Percentiles rank a stretch among this genome's conserved stretches.
Conservation (phyloP, 2,888 invertebrate species). For the Acanthosoma haemorrhoidale region DNA sequence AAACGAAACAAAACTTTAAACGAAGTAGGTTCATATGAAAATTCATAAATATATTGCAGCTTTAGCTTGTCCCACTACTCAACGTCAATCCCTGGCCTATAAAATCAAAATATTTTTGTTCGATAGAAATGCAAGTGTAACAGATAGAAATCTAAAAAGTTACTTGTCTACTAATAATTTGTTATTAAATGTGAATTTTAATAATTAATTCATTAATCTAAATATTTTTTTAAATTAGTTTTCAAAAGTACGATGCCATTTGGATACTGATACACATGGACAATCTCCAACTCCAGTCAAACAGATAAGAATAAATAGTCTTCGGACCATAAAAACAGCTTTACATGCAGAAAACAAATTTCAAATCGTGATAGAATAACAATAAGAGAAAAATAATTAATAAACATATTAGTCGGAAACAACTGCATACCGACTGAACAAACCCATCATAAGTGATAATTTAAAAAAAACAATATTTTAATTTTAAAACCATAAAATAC, state of each 20-base stretch:
- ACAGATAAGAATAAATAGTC: not conserved
- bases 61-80: too few species aligned
- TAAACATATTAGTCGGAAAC: not conserved
- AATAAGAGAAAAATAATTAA: not conserved
- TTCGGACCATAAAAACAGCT: not conserved
- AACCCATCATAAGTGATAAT: not conserved
- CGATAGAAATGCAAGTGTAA: too few species aligned
- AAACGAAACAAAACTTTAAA: too few species aligned
- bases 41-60: too few species aligned
- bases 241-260: not conserved
- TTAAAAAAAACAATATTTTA: not conserved
- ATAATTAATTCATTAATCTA: not conserved
- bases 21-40: too few species aligned
- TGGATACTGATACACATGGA: not conserved
- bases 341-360: not conserved
- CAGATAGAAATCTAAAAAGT: too few species aligned
- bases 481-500: slow-evolving; percentile 1
- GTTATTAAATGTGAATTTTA: too few species aligned
- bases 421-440: not conserved
- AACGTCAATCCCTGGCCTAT: too few species aligned
- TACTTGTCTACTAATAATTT: too few species aligned
- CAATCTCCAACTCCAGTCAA: slow-evolving; percentile 8
- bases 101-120: too few species aligned
- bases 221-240: not conserved
- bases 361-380: not conserved